Evolutionary conservation across 2,888 invertebrate species (phyloP), one percentile per base, ranked within the genome.

Genomic region (Hermaeophaga mercurialis): DNA sequence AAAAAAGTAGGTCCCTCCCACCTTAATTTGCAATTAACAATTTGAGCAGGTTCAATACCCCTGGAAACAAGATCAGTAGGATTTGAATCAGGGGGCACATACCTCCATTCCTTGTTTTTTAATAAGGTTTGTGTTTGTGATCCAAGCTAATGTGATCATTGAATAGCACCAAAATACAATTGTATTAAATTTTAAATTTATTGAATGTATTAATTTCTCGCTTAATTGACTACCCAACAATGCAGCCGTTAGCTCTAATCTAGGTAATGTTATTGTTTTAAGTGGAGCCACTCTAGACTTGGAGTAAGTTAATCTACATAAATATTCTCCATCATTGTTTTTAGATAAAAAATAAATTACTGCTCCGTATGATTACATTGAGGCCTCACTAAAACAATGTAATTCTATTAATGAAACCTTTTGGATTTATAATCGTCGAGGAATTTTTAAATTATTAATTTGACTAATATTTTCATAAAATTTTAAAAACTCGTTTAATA

Each of bases 301-400:
- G n/a, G 22, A 3, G 22, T 6, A 22, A 6, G 22, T 6, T 22
- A 22, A 22, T 5, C 22, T 3, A 5, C 3, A 5, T 22, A 22
- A 22, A 22, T 22, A 22, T 22, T 22, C 22, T 5, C 22, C 22
- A 18, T 31, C 34, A 7, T 47, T 8, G 39, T 60, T 43, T 11
- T 41, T 56, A 14, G 62, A 54, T 11, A 54, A 3, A 7, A 64
- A 33, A 47, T 60, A 65, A 14, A 62, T 45, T 33, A 58, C 55
- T 24, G 68, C 64, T 6, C 60, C 66, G 36, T 67, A 68, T 9
- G 59, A 63, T 4, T 5, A 15, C 15, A 57, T 54, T 7, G 59
- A 58, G 1, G 62, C 64, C 46, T 69, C 68, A 11, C 56, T 58
- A 50, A 70, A 70, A 2, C 64, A 65, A 46, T 68, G 68, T 7